Evolutionary conservation across 1,140 invertebrate genomes (phyloP), one percentile per base, ranked within the genome.

Genomic region (Drosophila bocki): DNA sequence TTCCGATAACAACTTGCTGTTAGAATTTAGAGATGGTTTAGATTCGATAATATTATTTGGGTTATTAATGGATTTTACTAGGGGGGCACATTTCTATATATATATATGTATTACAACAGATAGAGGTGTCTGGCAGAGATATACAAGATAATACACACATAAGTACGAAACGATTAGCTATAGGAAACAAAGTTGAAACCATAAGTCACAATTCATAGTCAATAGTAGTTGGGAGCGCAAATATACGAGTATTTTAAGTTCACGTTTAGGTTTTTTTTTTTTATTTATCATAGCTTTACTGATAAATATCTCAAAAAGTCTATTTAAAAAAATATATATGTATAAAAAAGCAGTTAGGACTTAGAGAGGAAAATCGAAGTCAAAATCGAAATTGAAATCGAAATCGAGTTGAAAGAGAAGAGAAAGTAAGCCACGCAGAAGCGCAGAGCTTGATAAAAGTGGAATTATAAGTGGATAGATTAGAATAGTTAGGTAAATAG

Each of bases 151-250:
- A 71, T 79, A 80, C 78, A 70, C 67, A 78, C 82, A 85, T 76
- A 85, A 76, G 76, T 86, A 86, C 67, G 60, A 78, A 81, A 85
- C 74, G 61, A 78, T 81, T 78, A 85, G 72, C 78, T 84, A 85
- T 84, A 78, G 68, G 67, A 63, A 80, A 80, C 48, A 84, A 80
- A 71, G 45, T 65, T 29, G 44, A 82, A 82, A 83, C 82, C 61
- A 83, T 83, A 83, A 79, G 45, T 51, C 80, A 68, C 69, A 78
- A 75, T 82, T 82, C 50, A 81, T 48, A 59, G 50, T 69, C 44
- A 58, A 58, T 53, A 53, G 50, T 54, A 71, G 44, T 60, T 69
- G 76, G 72, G 63, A 58, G 56, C 47, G 44, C 41, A 71, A 61
- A 54, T 64, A 70, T 50, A 41, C 53, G 53, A 42, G 53, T 67